Conservation (phyloP, 2,797 vertebrate species). For the Gadopsis marmoratus region DNA sequence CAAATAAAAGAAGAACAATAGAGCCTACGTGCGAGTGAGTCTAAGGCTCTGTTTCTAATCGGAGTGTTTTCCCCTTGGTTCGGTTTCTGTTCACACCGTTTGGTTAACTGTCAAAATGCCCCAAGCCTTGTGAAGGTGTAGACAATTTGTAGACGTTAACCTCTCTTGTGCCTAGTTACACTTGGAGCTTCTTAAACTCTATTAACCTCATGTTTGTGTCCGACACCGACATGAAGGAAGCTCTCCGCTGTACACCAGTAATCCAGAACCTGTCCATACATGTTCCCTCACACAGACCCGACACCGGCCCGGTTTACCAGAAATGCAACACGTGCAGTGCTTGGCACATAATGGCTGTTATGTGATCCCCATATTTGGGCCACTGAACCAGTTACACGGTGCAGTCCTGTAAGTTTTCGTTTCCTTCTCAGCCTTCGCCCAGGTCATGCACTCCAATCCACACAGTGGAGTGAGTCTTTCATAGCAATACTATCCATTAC, state of each 20-base stretch:
- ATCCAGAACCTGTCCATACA: conserved; percentile 26
- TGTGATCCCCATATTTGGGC: conserved; percentile 30
- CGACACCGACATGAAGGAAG: background rate
- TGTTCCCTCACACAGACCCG: conserved; percentile 7
- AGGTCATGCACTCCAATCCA: background rate
- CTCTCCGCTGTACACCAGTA: background rate
- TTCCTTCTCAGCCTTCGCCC: conserved; percentile 17
- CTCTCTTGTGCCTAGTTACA: background rate
- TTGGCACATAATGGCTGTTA: conserved; percentile 36
- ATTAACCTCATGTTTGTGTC: background rate
- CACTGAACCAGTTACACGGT: conserved; percentile 25
- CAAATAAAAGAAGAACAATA: background rate
- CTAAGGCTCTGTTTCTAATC: too few species aligned
- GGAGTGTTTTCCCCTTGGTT: too few species aligned
- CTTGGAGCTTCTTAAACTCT: background rate
- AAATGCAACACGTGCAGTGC: conserved; percentile 22
- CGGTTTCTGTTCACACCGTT: too few species aligned
- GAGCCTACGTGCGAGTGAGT: background rate
- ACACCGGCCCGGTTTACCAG: conserved; percentile 8
- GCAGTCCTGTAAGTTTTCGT: conserved; percentile 14
- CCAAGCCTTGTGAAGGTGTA: background rate
- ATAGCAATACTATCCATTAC: background rate
- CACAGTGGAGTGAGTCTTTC: background rate
- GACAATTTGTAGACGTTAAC: background rate
- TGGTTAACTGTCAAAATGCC: too few species aligned